These are phyloP conservation scores for Cerastis leucographa DNA, from an alignment of 2,888 invertebrate species.

Conservation along the genomic window DNA sequence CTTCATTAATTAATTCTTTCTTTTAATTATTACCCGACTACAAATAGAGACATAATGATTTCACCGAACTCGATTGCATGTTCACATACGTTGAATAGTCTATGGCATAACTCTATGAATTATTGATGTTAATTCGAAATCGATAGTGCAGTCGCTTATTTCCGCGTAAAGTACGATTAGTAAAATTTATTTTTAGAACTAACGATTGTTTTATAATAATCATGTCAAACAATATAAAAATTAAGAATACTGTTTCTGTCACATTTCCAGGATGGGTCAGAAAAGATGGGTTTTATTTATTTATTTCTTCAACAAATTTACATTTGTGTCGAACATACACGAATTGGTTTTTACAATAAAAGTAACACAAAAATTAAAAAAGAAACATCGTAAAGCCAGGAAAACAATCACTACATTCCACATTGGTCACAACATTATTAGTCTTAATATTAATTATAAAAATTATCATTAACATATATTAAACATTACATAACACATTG, in stretches of 20 bases:
- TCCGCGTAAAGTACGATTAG: constrained; percentile 2
- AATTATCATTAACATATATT: too few species aligned
- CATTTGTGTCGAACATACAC: too few species aligned
- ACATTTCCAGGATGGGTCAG: too few species aligned
- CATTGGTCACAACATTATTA: too few species aligned
- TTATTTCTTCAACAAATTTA: too few species aligned
- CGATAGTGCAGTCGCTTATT: constrained; percentile 31
- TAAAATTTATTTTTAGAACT: neutral
- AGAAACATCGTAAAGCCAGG: too few species aligned
- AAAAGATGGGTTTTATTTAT: too few species aligned
- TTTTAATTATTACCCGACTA: constrained; percentile 29
- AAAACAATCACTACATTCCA: too few species aligned
- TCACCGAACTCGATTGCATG: constrained; percentile 42
- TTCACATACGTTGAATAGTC: constrained; percentile 44
- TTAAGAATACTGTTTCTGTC: neutral
- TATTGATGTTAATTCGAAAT: constrained; percentile 45
- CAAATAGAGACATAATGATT: constrained; percentile 41
- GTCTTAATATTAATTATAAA: too few species aligned
- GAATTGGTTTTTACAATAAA: too few species aligned
- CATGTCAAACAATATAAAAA: neutral
- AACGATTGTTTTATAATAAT: neutral
- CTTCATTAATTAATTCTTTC: constrained; percentile 28
- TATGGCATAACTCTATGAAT: constrained; percentile 34
- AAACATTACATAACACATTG: too few species aligned
- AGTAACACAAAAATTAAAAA: too few species aligned